Evolutionary conservation across 2,888 invertebrate genomes (phyloP).

Genomic region (Nephrotoma guestfalica): DNA sequence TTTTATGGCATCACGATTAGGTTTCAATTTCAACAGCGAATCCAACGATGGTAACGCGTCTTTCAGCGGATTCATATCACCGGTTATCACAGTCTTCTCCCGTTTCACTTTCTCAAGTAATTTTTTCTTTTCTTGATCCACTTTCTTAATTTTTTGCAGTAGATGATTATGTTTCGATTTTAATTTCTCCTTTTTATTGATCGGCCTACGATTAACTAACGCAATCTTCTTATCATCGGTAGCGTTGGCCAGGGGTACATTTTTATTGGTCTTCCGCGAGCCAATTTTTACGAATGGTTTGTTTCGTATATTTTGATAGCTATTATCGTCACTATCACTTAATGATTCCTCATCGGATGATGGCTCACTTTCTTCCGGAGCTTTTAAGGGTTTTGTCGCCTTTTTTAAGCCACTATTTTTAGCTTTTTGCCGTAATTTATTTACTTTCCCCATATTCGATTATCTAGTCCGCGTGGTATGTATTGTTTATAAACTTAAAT

Average conservation of each 20-base stretch:
- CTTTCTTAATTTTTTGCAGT: slow-evolving; percentile 21
- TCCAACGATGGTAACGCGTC: slow-evolving; percentile 28
- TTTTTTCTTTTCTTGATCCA: slow-evolving; percentile 22
- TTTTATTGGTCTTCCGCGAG: neutral
- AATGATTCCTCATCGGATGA: neutral
- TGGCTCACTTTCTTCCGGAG: neutral
- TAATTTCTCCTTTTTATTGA: slow-evolving; percentile 24
- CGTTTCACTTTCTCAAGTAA: slow-evolving; percentile 21
- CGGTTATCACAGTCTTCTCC: slow-evolving; percentile 22
- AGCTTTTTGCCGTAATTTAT: neutral
- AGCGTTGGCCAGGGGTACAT: neutral
- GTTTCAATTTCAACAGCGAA: slow-evolving; percentile 21
- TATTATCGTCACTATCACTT: neutral
- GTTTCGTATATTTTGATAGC: neutral
- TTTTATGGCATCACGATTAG: slow-evolving; percentile 14
- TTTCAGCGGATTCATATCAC: slow-evolving; percentile 24
- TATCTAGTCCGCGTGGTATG: neutral
- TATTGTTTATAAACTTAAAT: neutral
- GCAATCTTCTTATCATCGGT: neutral
- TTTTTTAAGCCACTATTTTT: neutral
- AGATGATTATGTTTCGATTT: slow-evolving; percentile 23
- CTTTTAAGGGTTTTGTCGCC: neutral
- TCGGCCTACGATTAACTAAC: slow-evolving; percentile 19
- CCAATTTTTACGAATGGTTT: neutral
- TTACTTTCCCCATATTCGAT: neutral